phyloP scores from a whole-genome alignment of 1,140 invertebrate genomes.

The Patella vulgata region DNA sequence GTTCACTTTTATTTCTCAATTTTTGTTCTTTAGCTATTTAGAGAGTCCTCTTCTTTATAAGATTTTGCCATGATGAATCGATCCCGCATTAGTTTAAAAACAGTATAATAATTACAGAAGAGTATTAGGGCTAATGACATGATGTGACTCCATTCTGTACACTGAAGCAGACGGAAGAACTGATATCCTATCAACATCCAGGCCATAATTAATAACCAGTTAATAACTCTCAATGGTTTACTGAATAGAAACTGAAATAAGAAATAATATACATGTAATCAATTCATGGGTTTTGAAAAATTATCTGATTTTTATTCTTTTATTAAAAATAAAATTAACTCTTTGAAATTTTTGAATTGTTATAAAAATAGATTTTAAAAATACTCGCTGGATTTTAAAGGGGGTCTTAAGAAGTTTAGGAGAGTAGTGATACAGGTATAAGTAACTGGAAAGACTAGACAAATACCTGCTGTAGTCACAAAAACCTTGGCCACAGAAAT shows the following conservation, averaged over 20 bases:
- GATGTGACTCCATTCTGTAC: constrained; percentile 90
- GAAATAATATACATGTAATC: constrained; percentile 11
- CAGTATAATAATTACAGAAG: constrained; percentile 89
- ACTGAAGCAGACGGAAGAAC: constrained; percentile 79
- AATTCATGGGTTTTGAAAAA: background rate
- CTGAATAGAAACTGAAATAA: constrained; percentile 81
- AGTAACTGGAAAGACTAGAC: no score
- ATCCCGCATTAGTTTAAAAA: constrained; percentile 89
- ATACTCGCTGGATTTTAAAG: no score
- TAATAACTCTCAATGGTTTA: constrained; percentile 85
- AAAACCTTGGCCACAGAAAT: no score
- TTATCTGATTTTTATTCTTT: background rate
- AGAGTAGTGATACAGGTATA: background rate
- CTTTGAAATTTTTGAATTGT: no score
- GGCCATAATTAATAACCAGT: constrained; percentile 79
- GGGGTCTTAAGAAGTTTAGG: background rate
- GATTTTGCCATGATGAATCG: constrained; percentile 77
- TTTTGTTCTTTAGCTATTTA: no score
- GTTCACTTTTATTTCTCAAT: no score
- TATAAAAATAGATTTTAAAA: no score
- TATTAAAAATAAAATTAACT: no score
- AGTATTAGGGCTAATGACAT: constrained; percentile 85
- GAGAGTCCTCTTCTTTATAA: constrained; percentile 61
- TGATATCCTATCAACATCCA: constrained; percentile 79
- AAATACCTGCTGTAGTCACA: no score